Percentiles rank a stretch among this genome's conserved stretches.
phyloP scores from a whole-genome alignment of 2,888 invertebrate species.

The Hirtodrosophila histrioides region DNA sequence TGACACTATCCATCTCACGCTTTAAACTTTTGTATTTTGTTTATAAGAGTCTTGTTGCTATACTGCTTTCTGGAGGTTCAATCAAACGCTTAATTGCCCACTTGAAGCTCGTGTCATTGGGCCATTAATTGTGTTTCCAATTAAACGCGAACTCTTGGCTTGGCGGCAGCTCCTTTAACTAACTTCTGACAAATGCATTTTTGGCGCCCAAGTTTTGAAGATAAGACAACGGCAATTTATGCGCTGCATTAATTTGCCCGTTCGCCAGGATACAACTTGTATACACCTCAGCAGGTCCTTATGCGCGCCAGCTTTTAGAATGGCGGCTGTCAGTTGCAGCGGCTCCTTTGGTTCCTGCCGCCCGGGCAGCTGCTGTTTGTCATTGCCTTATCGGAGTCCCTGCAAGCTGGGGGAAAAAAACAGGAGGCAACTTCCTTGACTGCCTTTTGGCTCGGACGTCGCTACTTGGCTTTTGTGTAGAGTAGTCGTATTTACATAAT shows the following conservation, averaged over 20 bases:
- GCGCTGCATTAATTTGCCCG: constrained; percentile 56
- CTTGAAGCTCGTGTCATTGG: constrained; percentile 11
- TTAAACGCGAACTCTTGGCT: constrained; percentile 17
- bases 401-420: constrained; percentile 19
- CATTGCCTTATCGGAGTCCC: constrained; percentile 54
- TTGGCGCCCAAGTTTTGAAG: constrained; percentile 37
- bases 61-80: constrained; percentile 3
- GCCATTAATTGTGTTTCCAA: constrained; percentile 34
- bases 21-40: too few species aligned
- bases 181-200: constrained; percentile 53
- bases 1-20: too few species aligned
- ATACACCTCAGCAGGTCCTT: constrained; percentile 20
- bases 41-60: too few species aligned
- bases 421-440: constrained; percentile 27
- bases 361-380: constrained; percentile 55
- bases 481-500: constrained; percentile 59
- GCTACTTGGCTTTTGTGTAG: constrained; percentile 20
- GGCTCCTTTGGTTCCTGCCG: neutral
- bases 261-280: constrained; percentile 6
- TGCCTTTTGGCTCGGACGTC: constrained; percentile 19
- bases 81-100: constrained; percentile 1
- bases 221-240: constrained; percentile 60
- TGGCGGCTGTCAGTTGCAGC: constrained; percentile 45
- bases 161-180: constrained; percentile 5
- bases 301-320: constrained; percentile 13